Conservation (phyloP, 2,888 invertebrate genomes). For the Orthonevra nobilis region DNA sequence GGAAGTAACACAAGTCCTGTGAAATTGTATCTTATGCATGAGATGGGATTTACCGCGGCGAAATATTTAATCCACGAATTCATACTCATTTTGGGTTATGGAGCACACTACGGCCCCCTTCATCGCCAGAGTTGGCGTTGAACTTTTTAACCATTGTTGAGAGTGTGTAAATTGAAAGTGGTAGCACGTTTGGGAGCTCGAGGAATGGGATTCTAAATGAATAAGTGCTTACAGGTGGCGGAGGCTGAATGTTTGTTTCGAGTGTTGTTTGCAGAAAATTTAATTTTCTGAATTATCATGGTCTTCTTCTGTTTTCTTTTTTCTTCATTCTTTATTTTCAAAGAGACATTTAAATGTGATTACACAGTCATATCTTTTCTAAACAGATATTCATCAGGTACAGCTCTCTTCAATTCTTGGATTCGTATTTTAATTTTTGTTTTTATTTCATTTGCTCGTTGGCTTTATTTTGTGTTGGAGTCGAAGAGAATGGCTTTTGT, state of each 20-base stretch:
- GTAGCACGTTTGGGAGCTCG: slow-evolving; percentile 55
- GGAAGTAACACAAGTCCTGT: slow-evolving; percentile 40
- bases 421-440: slow-evolving; percentile 9
- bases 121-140: slow-evolving; percentile 1
- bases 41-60: slow-evolving; percentile 64
- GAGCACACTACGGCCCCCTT: slow-evolving; percentile 17
- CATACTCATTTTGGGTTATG: slow-evolving; percentile 60
- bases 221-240: slow-evolving; percentile 38
- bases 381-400: slow-evolving; percentile 17
- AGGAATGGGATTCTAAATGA: slow-evolving; percentile 18
- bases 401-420: slow-evolving; percentile 13
- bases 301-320: not conserved
- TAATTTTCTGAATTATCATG: slow-evolving; percentile 60
- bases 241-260: no score
- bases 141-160: slow-evolving; percentile 40
- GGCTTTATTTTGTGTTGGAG: slow-evolving; percentile 17
- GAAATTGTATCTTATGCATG: slow-evolving; percentile 69
- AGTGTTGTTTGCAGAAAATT: slow-evolving; percentile 49
- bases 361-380: not conserved
- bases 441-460: slow-evolving; percentile 6
- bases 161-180: slow-evolving; percentile 64
- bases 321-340: slow-evolving; percentile 12
- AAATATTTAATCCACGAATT: slow-evolving; percentile 67
- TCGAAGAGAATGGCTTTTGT: slow-evolving; percentile 24
- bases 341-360: slow-evolving; percentile 20